Evolutionary conservation across 2,888 invertebrate genomes (phyloP).

Genomic region (Carcina quercana): DNA sequence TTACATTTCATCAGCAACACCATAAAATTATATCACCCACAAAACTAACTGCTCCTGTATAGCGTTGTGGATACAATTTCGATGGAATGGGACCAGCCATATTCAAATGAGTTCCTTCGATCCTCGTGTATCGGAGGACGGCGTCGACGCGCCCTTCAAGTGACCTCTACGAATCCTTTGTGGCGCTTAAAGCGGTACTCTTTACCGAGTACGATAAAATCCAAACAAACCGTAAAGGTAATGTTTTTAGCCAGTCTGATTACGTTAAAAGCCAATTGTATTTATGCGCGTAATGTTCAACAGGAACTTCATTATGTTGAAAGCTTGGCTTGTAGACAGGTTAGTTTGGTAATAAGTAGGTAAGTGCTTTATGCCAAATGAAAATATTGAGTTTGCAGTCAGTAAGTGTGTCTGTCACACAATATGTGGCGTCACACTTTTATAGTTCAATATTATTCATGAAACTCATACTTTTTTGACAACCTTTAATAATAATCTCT

Average conservation of each 20-base stretch:
- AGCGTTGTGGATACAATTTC: conserved; percentile 3
- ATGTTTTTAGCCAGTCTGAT: conserved; percentile 28
- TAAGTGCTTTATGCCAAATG: too few relatives aligned
- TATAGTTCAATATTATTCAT: too few relatives aligned
- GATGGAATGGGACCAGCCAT: conserved; percentile 4
- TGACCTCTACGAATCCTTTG: conserved; percentile 18
- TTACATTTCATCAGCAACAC: too few relatives aligned
- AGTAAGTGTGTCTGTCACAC: too few relatives aligned
- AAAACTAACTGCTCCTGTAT: too few relatives aligned
- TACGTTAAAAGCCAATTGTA: conserved; percentile 28
- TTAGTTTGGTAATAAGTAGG: too few relatives aligned
- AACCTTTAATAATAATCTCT: too few relatives aligned
- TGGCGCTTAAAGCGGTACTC: conserved; percentile 7
- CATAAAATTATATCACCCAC: too few relatives aligned
- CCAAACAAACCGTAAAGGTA: conserved; percentile 10
- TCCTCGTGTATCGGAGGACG: conserved; percentile 5
- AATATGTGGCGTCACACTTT: too few relatives aligned
- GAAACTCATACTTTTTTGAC: too few relatives aligned
- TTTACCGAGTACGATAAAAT: conserved; percentile 8
- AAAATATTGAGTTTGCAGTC: too few relatives aligned
- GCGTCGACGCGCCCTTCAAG: conserved; percentile 14
- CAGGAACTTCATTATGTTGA: conserved; percentile 16
- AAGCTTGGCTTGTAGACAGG: conserved; percentile 1
- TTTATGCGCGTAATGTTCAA: background rate
- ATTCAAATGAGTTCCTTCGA: conserved; percentile 15